Base-by-base conservation (phyloP, 2,888 invertebrate species). In the Plagodis pulveraria region DNA sequence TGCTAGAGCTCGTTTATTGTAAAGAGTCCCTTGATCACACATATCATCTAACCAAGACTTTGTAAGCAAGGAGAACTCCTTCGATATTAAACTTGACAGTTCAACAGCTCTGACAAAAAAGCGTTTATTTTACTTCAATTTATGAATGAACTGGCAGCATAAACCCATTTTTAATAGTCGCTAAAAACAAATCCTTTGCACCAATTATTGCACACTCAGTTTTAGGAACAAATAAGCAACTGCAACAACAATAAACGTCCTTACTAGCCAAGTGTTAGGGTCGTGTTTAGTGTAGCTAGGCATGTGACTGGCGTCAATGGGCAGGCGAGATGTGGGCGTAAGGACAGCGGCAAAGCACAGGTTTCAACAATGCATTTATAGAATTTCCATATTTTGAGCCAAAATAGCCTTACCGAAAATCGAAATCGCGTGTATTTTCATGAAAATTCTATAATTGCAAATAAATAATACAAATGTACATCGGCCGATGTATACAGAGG, bases 201-300 rank as follows among this genome's bases (percentile, higher is more conserved):
- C 32, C 8, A 45, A 6, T 32, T 45, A 8, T 8, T 45, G 8
- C 11, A 9, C 32, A 8, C 9, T 33, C 32, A 8, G 6, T 32
- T n/a, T 11, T 10, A 40, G 41, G 22, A 49, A 45, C 44, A 33
- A 69, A 77, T 73, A 74, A 76, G 81, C 78, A 78, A 67, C 67
- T 73, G 70, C 70, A 55, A 66, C 58, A 63, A 71, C 65, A 69
- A 69, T 76, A 77, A 40, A 5, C 10, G 77, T 76, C 80, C 78
- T 83, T 83, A 83, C 73, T 77, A 84, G 83, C 83, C 66, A 78
- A 77, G 86, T 81, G 83, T 87, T 87, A 88, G 73, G 78, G 80
- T 83, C 79, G 81, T 83, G 82, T 90, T 89, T 86, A 87, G 89
- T 87, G 87, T 90, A 84, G 89, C 89, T 83, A 90, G 90, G 89